Evolutionary conservation across 2,113 vertebrate genomes (phyloP).

Genomic region (Urocolius indicus): DNA sequence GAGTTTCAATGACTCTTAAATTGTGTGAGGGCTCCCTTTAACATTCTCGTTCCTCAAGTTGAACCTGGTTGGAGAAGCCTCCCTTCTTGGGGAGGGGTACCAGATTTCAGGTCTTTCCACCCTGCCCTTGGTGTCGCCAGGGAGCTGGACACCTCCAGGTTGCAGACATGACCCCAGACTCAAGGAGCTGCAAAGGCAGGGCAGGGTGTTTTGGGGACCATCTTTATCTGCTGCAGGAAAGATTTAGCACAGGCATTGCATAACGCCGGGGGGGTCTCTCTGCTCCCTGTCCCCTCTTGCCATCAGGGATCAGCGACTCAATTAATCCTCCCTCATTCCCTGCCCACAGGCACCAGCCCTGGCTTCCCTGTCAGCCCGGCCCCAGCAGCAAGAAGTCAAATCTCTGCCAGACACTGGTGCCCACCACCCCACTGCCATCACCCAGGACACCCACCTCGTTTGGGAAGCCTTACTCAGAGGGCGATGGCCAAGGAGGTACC

Average conservation of each 20-base stretch:
- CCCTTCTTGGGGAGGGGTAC: not conserved
- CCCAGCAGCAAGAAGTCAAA: not conserved
- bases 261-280: not conserved
- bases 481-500: not conserved
- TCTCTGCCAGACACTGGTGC: not conserved
- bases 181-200: not conserved
- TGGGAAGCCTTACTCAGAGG: not conserved
- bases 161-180: not conserved
- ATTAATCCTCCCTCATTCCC: conserved; percentile 58
- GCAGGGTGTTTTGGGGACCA: not conserved
- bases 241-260: conserved; percentile 6
- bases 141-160: not conserved
- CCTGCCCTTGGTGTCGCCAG: accelerated
- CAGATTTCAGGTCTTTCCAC: not conserved
- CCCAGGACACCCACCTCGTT: not conserved
- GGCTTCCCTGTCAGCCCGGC: not conserved
- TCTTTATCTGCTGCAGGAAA: conserved; percentile 19
- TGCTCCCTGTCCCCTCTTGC: not conserved
- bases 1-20: not conserved
- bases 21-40: not conserved
- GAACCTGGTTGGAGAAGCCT: not conserved
- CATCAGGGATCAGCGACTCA: conserved; percentile 35
- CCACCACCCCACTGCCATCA: accelerated
- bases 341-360: not conserved
- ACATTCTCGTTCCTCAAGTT: accelerated